phyloP scores from a whole-genome alignment of 2,113 vertebrate genomes.

The Neotragus pygmaeus region DNA sequence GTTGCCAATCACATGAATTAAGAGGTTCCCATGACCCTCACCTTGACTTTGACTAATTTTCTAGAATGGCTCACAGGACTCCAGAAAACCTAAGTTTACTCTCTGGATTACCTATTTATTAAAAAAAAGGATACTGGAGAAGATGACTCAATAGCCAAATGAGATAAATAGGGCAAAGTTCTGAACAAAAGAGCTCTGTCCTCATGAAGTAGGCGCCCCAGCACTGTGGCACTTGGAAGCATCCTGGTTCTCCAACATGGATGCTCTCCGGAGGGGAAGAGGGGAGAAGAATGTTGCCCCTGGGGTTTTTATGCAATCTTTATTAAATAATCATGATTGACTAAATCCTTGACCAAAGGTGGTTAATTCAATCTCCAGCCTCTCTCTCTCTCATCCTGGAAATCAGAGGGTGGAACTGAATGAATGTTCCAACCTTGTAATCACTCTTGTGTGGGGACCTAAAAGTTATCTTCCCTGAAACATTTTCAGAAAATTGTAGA shows the following conservation, averaged over 20 bases:
- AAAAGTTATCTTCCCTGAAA: neutral
- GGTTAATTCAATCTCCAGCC: neutral
- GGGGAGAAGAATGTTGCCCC: neutral
- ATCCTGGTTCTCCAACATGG: neutral
- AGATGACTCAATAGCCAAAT: neutral
- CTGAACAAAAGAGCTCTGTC: neutral
- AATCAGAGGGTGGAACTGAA: neutral
- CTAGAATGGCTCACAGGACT: neutral
- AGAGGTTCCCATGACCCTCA: neutral
- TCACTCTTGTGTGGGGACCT: neutral
- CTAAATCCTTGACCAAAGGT: neutral
- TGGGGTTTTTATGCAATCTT: neutral
- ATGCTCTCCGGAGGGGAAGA: fast-evolving
- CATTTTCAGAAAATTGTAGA: neutral
- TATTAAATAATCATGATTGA: neutral
- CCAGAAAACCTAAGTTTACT: neutral
- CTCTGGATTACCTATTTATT: neutral
- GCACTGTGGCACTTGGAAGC: neutral
- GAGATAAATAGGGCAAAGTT: neutral
- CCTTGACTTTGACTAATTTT: neutral
- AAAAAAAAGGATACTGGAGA: neutral
- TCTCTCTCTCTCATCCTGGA: neutral
- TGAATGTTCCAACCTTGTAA: neutral
- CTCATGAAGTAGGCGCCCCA: neutral
- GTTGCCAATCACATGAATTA: neutral